phyloP scores from a whole-genome alignment of 2,113 vertebrate species.

The Bothrops jararaca region DNA sequence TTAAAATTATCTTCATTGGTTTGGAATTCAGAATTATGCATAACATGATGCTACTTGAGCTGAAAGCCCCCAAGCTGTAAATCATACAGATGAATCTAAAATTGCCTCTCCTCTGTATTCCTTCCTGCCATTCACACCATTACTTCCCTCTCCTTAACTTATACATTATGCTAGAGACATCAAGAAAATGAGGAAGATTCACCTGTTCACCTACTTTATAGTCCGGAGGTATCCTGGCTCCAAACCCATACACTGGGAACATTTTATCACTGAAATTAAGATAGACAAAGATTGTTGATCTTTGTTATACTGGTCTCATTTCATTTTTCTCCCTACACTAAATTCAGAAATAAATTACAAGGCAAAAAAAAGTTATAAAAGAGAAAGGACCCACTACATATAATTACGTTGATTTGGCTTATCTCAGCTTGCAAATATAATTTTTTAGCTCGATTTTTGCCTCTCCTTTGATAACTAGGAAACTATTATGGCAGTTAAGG shows the following conservation, averaged over 20 bases:
- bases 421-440: neutral
- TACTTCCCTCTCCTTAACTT: neutral
- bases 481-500: neutral
- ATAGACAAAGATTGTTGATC: neutral
- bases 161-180: neutral
- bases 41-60: neutral
- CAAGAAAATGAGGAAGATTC: slow-evolving; percentile 37
- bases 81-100: neutral
- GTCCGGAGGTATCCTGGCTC: slow-evolving; percentile 92
- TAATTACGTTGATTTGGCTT: neutral
- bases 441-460: neutral
- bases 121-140: neutral
- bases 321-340: neutral
- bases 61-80: neutral
- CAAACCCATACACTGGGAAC: slow-evolving; percentile 98
- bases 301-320: slow-evolving; percentile 23
- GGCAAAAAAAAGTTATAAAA: slow-evolving; percentile 2
- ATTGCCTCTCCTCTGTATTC: neutral
- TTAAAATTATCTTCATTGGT: neutral
- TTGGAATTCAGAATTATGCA: neutral
- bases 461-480: neutral
- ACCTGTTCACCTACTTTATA: slow-evolving; percentile 82
- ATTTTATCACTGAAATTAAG: slow-evolving; percentile 92
- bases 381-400: neutral
- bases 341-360: slow-evolving; percentile 14